Evolutionary conservation across 2,888 invertebrate species (phyloP).

Genomic region (Poecilus cupreus): DNA sequence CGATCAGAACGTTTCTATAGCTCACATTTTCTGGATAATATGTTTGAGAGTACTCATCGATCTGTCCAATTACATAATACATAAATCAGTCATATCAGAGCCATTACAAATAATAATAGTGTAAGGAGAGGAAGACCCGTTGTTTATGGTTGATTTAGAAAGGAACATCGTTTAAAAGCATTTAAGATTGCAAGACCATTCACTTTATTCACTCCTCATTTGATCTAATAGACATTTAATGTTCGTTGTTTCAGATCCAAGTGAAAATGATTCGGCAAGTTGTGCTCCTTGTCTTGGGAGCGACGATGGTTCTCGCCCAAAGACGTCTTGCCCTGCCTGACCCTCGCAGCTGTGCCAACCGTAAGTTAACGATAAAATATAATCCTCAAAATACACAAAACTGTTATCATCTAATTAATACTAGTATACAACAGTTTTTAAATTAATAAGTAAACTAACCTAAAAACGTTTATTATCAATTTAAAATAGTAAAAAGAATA

Average conservation of each 20-base stretch:
- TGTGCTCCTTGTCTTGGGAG: conserved; percentile 80
- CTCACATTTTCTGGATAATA: too few species aligned
- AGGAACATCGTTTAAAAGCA: neutral
- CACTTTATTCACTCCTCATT: neutral
- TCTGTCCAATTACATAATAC: neutral
- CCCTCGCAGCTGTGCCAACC: conserved; percentile 91
- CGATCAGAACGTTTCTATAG: neutral
- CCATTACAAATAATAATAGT: neutral
- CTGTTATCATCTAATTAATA: neutral
- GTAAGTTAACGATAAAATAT: conserved; percentile 76
- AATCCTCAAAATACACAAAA: neutral
- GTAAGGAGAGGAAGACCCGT: neutral
- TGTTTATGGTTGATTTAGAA: neutral
- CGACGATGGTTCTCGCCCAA: conserved; percentile 83
- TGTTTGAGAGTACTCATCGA: neutral
- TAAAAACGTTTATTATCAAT: too few species aligned
- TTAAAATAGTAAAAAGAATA: neutral
- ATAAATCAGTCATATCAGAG: neutral
- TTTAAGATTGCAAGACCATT: neutral
- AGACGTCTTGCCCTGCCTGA: conserved; percentile 90
- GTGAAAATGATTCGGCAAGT: conserved; percentile 71
- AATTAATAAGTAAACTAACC: neutral
- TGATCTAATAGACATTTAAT: conserved; percentile 7
- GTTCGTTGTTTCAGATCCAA: conserved; percentile 62
- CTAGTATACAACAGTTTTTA: too few species aligned